These are phyloP conservation scores for Sebastes melanostomus DNA, from an alignment of 2,797 vertebrate genomes.

Conservation along the genomic window DNA sequence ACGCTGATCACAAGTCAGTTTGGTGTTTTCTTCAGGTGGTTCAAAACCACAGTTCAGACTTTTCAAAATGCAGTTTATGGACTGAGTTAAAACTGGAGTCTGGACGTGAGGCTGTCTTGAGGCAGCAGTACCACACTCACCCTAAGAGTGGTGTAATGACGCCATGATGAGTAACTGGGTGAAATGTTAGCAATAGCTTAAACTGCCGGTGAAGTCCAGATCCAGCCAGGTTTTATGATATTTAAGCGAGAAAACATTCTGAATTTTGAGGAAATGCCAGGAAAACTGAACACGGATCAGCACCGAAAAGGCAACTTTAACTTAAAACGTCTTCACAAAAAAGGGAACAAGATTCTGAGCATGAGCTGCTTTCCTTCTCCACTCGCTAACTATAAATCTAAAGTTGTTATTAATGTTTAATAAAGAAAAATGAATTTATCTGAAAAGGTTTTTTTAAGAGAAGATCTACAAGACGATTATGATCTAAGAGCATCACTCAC, in stretches of 20 bases:
- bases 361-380: slow-evolving; percentile 57
- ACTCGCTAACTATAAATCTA: slow-evolving; percentile 61
- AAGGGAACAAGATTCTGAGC: slow-evolving; percentile 73
- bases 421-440: slow-evolving; percentile 71
- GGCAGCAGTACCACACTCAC: slow-evolving; percentile 28
- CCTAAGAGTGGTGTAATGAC: slow-evolving; percentile 25
- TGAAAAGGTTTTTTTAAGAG: slow-evolving; percentile 48
- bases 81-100: neutral
- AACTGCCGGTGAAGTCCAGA: slow-evolving; percentile 44
- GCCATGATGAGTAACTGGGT: neutral
- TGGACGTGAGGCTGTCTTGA: slow-evolving; percentile 32
- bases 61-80: neutral
- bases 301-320: slow-evolving; percentile 21
- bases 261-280: slow-evolving; percentile 2
- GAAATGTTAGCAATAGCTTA: neutral
- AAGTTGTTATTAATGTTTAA: slow-evolving; percentile 68
- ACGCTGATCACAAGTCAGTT: slow-evolving; percentile 16
- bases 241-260: slow-evolving; percentile 25
- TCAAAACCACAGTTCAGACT: slow-evolving; percentile 25
- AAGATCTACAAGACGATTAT: slow-evolving; percentile 52
- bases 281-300: slow-evolving; percentile 18
- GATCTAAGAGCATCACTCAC: slow-evolving; percentile 58
- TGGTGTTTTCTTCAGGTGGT: slow-evolving; percentile 6
- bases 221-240: slow-evolving; percentile 4
- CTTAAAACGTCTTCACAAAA: slow-evolving; percentile 55